Base-by-base conservation (phyloP, 1,140 invertebrate species). In the Venturia canescens region DNA sequence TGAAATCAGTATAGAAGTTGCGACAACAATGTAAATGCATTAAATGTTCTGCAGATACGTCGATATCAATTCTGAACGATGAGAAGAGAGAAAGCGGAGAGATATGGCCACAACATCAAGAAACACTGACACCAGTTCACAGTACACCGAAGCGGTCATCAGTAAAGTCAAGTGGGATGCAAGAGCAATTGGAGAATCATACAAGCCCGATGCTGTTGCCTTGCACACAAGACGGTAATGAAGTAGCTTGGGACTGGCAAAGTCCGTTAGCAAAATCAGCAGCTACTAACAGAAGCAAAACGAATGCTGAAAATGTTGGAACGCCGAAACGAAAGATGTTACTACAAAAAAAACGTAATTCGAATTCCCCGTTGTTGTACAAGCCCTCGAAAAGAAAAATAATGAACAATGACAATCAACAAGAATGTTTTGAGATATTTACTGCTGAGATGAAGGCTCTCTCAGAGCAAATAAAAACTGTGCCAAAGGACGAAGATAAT, bases 221-320 rank as follows among this genome's bases (percentile, higher is more conserved):
- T 3, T 84, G 80, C 11, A 90, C 89, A 0, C 89, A 90, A 38
- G 87, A 90, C 38, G 84, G 83, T 38, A 88, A 85, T 27, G 89
- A 90, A 71, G 85, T 90, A 29, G 85, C 86, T 0, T 90, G 89
- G 89, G 88, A 90, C 77, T 90, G 87, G 86, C 84, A 89, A 7
- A 84, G 75, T 67, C 44, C 86, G 18, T 2, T 29, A n/a, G 77
- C 11, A 5, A 87, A 84, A 63, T 38, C 21, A 57, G 78, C 67
- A 4, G 71, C 63, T 7, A 76, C 75, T 6, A 76, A 31, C 0
- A 80, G 48, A 4, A 77, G 44, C 11, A 4, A 29, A n/a, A 4
- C 60, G 2, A 82, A 75, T 4, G 77, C 18, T 15, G 78, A 82
- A 0, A 34, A 80, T 13, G 57, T 57, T 1, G 83, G 86, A 23